Evolutionary conservation across 2,888 invertebrate genomes (phyloP).

Genomic region (Acanthoscelides obtectus): DNA sequence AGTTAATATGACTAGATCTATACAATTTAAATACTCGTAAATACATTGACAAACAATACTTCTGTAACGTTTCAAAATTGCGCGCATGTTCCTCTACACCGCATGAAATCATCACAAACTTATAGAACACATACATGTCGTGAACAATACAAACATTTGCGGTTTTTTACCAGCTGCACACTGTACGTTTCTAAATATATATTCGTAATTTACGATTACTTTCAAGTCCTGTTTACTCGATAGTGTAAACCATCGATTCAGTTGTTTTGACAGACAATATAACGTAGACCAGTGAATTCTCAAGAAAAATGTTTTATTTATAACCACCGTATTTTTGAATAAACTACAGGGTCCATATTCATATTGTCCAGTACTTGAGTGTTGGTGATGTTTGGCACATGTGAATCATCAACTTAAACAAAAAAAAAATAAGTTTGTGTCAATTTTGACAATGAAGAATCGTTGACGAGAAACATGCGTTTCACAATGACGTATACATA

Average conservation of each 20-base stretch:
- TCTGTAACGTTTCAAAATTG: not conserved
- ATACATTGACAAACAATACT: not conserved
- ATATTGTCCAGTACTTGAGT: too few species aligned
- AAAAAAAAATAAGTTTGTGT: too few species aligned
- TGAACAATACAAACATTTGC: not conserved
- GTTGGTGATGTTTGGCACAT: too few species aligned
- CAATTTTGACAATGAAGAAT: too few species aligned
- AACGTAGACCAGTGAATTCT: not conserved
- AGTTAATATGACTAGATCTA: not conserved
- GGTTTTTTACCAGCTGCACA: not conserved
- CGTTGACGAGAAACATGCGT: not conserved
- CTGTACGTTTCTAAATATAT: not conserved
- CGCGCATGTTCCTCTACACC: not conserved
- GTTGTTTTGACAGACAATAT: not conserved
- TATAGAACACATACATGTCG: not conserved
- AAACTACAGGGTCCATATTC: not conserved
- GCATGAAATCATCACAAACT: too few species aligned
- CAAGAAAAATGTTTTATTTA: not conserved
- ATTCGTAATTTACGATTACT: not conserved
- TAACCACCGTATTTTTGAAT: not conserved
- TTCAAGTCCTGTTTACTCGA: not conserved
- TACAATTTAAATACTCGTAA: not conserved
- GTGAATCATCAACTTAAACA: too few species aligned
- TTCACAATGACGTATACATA: not conserved
- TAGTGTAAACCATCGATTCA: not conserved